Base-by-base conservation (phyloP, 2,113 vertebrate genomes). In the Microcebus ravelobensis region DNA sequence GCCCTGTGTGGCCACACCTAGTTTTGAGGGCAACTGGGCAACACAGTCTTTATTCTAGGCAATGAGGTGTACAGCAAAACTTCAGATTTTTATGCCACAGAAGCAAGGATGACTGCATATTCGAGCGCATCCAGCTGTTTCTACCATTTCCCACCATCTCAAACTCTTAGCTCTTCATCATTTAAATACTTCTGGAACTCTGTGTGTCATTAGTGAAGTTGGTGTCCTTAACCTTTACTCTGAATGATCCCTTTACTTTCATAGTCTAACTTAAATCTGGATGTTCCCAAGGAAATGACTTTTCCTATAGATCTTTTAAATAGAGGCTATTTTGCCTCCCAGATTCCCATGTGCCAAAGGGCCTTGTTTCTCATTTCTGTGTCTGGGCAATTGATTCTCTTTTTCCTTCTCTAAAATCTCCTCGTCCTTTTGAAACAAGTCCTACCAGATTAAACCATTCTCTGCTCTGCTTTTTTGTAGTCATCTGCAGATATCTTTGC, bases 141-240 rank as follows among this genome's bases (percentile, higher is more conserved):
- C n/a, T 61, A 27, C 67, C 31, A 82, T 96, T 67, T 91, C 15
- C 88, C 23, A 27, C 42, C 52, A 73, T 45, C 31, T 92, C 57
- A 94, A 70, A 77, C n/a, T 82, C 5, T 57, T 74, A 90, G 57
- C 34, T 94, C 21, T 87, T 90, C 55, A 55, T n/a, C 10, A 25
- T 74, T 45, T 71, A 88, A 94, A 39, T 82, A 68, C 76, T 94
- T 87, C 83, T 65, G 25, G 77, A 91, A 84, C 36, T 94, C 52
- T 39, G 18, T 79, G 17, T 71, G 18, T 84, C 52, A 84, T 15
- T 88, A n/a, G 55, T 45, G 45, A 88, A 59, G 73, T 87, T 50
- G 59, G 18, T 81, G 50, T 83, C 63, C 39, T 77, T 31, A 79
- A 0, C 20, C 34, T 92, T 95, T 85, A 71, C 25, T 85, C 29